Conservation (phyloP, 2,888 invertebrate species). For the Tuberolachnus salignus region DNA sequence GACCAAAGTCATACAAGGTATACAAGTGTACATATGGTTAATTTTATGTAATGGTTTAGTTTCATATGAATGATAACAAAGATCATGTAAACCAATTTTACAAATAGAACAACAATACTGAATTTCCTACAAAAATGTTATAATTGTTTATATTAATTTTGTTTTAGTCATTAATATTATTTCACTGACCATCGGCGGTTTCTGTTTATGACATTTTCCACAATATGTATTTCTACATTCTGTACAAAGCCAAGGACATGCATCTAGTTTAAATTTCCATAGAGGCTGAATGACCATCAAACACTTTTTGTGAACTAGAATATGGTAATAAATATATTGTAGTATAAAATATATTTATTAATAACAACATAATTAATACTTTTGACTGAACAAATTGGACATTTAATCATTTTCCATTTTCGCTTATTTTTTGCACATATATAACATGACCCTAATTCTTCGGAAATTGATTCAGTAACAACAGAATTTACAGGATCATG, state of each 20-base stretch:
- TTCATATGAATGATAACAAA: conserved; percentile 9
- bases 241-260: conserved; percentile 29
- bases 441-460: conserved; percentile 27
- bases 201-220: no score
- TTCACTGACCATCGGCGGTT: no score
- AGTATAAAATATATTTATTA: no score
- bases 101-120: conserved; percentile 31
- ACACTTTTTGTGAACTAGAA: conserved; percentile 29
- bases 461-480: no score
- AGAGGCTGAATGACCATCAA: conserved; percentile 8
- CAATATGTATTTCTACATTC: not conserved
- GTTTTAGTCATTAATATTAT: not conserved
- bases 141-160: not conserved
- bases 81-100: conserved; percentile 20
- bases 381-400: conserved; percentile 24
- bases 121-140: not conserved
- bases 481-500: not conserved
- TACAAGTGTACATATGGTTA: not conserved
- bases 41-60: conserved; percentile 25
- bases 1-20: conserved; percentile 43
- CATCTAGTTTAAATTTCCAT: conserved; percentile 38
- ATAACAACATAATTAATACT: not conserved
- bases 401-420: not conserved
- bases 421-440: not conserved
- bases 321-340: no score